Percentiles rank a stretch among this genome's conserved stretches.
phyloP scores from a whole-genome alignment of 2,113 vertebrate species.

The Vulpes lagopus region DNA sequence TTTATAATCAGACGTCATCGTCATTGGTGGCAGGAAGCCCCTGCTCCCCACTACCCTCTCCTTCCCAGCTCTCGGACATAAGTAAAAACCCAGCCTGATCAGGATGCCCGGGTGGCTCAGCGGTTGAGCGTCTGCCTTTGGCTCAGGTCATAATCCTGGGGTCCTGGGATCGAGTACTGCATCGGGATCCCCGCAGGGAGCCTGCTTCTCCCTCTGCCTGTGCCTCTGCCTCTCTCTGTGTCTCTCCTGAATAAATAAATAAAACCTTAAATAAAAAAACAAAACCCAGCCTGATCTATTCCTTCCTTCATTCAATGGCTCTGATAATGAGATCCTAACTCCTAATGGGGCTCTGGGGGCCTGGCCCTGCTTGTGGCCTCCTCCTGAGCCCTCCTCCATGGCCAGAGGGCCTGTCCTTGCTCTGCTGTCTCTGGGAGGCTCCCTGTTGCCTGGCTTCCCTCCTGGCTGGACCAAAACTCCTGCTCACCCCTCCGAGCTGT shows the following conservation, averaged over 20 bases:
- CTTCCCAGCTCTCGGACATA: background rate
- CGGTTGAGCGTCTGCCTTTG: too few species aligned
- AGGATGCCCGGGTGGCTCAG: too few species aligned
- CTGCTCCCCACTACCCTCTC: rapidly evolving
- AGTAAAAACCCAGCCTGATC: background rate
- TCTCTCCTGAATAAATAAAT: too few species aligned
- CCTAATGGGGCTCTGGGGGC: rapidly evolving
- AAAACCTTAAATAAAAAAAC: too few species aligned
- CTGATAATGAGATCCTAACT: background rate
- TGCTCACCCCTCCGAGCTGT: background rate
- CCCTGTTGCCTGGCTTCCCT: rapidly evolving
- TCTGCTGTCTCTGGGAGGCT: rapidly evolving
- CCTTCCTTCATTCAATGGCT: background rate
- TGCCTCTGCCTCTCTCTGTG: too few species aligned
- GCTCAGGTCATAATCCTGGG: too few species aligned
- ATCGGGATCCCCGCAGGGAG: too few species aligned
- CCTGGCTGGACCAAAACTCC: background rate
- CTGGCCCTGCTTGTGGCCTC: too few species aligned
- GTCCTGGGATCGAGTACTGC: too few species aligned
- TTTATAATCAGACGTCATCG: too few species aligned
- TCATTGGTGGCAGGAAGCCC: background rate
- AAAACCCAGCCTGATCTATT: background rate
- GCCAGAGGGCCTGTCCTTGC: rapidly evolving
- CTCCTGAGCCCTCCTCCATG: rapidly evolving
- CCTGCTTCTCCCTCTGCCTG: too few species aligned